Percentiles rank a stretch among this genome's conserved stretches.
Evolutionary conservation across 2,888 invertebrate species (phyloP).

Genomic region (Tuta absoluta): DNA sequence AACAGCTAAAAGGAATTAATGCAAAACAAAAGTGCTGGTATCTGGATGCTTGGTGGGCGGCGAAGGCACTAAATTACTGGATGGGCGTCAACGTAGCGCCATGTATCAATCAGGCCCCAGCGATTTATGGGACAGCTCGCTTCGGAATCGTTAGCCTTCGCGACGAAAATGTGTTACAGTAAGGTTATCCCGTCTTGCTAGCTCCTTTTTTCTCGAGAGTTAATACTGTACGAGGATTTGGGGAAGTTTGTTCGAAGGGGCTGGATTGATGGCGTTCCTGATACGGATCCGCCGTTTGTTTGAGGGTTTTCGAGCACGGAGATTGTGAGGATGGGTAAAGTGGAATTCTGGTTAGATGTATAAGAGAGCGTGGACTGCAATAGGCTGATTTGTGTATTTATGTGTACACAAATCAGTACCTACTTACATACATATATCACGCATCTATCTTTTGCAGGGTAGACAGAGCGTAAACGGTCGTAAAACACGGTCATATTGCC

Average conservation of each 20-base stretch:
- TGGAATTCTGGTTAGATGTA: background rate
- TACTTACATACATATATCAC: too few relatives aligned
- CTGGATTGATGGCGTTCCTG: conserved; percentile 6
- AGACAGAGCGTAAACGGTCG: too few relatives aligned
- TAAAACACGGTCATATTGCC: too few relatives aligned
- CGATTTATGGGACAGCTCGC: conserved; percentile 80
- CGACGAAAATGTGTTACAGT: conserved; percentile 78
- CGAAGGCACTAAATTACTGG: conserved; percentile 84
- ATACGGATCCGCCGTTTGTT: conserved; percentile 5
- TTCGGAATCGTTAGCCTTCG: conserved; percentile 78
- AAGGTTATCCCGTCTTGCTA: conserved; percentile 60
- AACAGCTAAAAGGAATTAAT: conserved; percentile 74
- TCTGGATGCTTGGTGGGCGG: conserved; percentile 81
- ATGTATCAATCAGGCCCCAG: conserved; percentile 79
- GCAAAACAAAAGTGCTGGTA: conserved; percentile 79
- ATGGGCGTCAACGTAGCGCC: conserved; percentile 83
- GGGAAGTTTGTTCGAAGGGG: conserved; percentile 7
- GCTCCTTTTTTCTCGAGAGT: conserved; percentile 44
- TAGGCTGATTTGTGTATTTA: too few relatives aligned
- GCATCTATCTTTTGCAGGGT: too few relatives aligned
- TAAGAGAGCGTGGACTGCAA: background rate
- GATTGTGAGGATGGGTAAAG: background rate
- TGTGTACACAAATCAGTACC: too few relatives aligned
- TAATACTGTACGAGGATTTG: conserved; percentile 18
- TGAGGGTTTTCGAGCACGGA: background rate